Evolutionary conservation across 2,797 vertebrate genomes (phyloP), one percentile per base, ranked within the genome.

Genomic region (Novumbra hubbsi): DNA sequence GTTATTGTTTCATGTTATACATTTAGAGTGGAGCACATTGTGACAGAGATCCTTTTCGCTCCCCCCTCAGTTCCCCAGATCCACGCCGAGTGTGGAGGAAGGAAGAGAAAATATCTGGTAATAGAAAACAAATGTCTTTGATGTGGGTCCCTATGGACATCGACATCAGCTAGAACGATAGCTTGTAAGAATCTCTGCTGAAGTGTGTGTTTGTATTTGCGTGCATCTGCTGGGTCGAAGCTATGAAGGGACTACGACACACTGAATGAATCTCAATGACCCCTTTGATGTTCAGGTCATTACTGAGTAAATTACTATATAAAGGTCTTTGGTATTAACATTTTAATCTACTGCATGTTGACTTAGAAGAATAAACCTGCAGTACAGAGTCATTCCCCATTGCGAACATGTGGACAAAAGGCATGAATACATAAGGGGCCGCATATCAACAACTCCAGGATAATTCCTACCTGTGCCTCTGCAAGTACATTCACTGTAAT

Each of bases 251-350:
- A 86, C 84, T 7, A 85, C 82, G 82, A 87, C 90, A 88, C 72
- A 5, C 84, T 83, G 89, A 88, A 88, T 88, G 83, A 77, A 88
- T 91, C 86, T 84, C 71, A 85, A 76, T 50, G 21, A 57, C 0
- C 3, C 74, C 84, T 89, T 91, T 91, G 88, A 91, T 91, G 91
- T 92, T 88, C 84, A 88, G 81, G 88, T 90, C 83, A 81, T 80
- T 76, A 60, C 5, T 24, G 21, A 14, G 55, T 60, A 60, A 15
- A n/a, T 62, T 9, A 70, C 17, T 62, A 74, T 79, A 76, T 71
- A 83, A 76, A 75, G 74, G 78, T 73, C 41, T 65, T 27, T 41
- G 63, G 73, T 77, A 27, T 84, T 77, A 76, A 80, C 73, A 76
- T 76, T 80, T 71, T 28, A 76, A 75, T 85, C 72, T 78, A 73